These are phyloP conservation scores for Conchocele bisecta DNA, from an alignment of 2,888 invertebrate genomes.

Conservation along the genomic window DNA sequence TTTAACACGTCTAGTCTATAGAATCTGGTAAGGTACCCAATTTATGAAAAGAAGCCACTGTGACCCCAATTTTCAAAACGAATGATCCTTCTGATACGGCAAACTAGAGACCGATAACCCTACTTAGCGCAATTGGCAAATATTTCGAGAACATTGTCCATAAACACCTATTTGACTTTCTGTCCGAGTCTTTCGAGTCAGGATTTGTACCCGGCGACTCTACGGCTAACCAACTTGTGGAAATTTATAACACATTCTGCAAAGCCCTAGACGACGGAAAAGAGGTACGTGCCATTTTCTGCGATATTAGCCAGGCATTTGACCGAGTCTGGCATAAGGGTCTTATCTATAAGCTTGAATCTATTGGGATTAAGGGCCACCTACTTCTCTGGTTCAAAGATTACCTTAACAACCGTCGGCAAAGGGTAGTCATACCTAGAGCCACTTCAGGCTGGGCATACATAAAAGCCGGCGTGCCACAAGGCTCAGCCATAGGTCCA, in stretches of 20 bases:
- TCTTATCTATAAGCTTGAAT: slow-evolving; percentile 11
- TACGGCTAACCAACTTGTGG: slow-evolving; percentile 8
- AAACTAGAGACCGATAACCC: slow-evolving; percentile 9
- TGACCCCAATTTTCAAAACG: slow-evolving; percentile 5
- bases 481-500: slow-evolving; percentile 7
- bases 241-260: slow-evolving; percentile 2
- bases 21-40: background rate
- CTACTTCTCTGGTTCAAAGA: background rate
- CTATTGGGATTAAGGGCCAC: background rate
- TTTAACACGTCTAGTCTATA: no score
- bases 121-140: slow-evolving; percentile 6
- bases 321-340: slow-evolving; percentile 1
- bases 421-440: background rate
- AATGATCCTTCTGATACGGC: background rate
- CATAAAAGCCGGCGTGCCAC: slow-evolving; percentile 12
- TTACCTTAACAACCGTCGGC: background rate
- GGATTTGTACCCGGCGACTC: slow-evolving; percentile 2
- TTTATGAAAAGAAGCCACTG: slow-evolving; percentile 16
- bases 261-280: slow-evolving; percentile 7
- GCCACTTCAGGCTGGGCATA: background rate
- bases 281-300: background rate
- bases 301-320: slow-evolving; percentile 11
- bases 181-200: background rate
- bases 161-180: slow-evolving; percentile 5
- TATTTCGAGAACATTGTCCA: slow-evolving; percentile 2